Evolutionary conservation across 2,888 invertebrate species (phyloP).

Genomic region (Temnothorax unifasciatus): DNA sequence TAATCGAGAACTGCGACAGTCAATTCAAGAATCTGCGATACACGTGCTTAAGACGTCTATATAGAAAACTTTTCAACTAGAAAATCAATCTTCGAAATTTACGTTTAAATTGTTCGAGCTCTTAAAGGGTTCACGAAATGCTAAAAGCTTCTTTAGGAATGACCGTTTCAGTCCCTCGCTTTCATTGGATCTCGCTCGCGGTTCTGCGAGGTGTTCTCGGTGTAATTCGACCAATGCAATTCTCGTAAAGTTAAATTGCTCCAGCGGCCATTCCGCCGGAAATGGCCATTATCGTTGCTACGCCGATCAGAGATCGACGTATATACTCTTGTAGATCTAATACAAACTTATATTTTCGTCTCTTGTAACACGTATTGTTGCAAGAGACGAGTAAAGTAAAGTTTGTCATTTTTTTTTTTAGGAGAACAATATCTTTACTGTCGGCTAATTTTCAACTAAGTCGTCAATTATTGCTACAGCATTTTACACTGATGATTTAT

Average conservation of each 20-base stretch:
- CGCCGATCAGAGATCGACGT: conserved; percentile 67
- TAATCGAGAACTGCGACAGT: not conserved
- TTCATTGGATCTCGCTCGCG: conserved; percentile 59
- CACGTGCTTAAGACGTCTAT: not conserved
- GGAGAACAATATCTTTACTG: conserved; percentile 46
- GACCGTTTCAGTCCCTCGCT: conserved; percentile 53
- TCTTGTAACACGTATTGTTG: conserved; percentile 8
- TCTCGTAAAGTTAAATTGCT: conserved; percentile 75
- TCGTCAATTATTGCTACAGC: not conserved
- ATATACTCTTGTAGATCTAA: conserved; percentile 36
- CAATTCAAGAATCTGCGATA: not conserved
- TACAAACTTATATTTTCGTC: conserved; percentile 52
- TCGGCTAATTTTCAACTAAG: not conserved
- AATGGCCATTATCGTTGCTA: conserved; percentile 58
- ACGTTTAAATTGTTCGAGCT: conserved; percentile 47
- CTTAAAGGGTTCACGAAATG: conserved; percentile 62
- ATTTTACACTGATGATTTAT: not conserved
- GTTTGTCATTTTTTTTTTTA: not conserved
- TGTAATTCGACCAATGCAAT: conserved; percentile 72
- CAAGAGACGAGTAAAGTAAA: not conserved
- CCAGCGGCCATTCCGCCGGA: conserved; percentile 63
- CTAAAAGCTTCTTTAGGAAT: conserved; percentile 57
- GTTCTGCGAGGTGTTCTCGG: conserved; percentile 70
- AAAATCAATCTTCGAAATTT: conserved; percentile 9
- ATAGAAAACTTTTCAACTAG: not conserved